Evolutionary conservation across 2,797 vertebrate genomes (phyloP).

Genomic region (Artibeus jamaicensis): DNA sequence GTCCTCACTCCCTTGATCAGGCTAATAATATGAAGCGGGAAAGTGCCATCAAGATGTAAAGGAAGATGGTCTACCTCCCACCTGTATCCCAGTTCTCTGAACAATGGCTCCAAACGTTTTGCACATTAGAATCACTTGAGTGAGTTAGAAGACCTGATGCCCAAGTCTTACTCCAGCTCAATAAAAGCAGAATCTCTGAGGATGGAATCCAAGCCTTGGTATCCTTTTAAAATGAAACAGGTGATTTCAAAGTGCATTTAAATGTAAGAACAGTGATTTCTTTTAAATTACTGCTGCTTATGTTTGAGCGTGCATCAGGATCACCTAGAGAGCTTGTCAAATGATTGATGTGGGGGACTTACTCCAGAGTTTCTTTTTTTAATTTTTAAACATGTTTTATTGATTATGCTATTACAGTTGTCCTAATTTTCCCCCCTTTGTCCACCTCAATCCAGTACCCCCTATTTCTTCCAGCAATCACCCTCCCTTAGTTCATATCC

Average conservation of each 20-base stretch:
- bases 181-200: not conserved
- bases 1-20: not conserved
- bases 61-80: not conserved
- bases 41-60: not conserved
- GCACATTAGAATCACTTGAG: not conserved
- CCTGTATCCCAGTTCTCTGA: not conserved
- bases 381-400: not conserved
- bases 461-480: not conserved
- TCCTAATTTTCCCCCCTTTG: not conserved
- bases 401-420: not conserved
- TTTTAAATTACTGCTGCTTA: not conserved
- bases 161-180: not conserved
- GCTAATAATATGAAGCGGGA: not conserved
- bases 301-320: not conserved
- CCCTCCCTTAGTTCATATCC: not conserved
- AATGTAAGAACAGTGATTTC: not conserved
- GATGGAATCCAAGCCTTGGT: not conserved
- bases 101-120: not conserved
- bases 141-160: not conserved
- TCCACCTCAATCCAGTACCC: not conserved
- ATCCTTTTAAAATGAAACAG: not conserved
- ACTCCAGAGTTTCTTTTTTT: not conserved
- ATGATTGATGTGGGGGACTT: not conserved
- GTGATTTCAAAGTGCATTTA: not conserved
- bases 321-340: not conserved